phyloP scores from a whole-genome alignment of 1,140 invertebrate genomes.

The Drosophila insularis region DNA sequence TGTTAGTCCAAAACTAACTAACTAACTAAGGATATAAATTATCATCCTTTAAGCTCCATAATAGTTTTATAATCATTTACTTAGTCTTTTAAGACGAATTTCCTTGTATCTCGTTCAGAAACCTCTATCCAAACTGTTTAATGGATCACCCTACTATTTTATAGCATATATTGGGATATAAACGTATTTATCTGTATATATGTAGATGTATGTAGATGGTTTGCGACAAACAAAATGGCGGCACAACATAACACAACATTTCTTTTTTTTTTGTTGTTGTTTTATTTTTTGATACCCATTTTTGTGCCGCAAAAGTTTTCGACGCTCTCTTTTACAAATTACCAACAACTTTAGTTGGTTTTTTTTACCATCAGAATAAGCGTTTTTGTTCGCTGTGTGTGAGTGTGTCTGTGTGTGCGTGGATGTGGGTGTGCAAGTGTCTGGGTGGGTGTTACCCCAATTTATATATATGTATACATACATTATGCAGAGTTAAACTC shows the following conservation, averaged over 20 bases:
- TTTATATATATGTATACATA: background rate
- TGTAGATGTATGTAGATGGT: slow-evolving; percentile 4
- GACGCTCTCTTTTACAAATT: slow-evolving; percentile 82
- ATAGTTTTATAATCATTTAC: no score
- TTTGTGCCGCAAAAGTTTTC: slow-evolving; percentile 77
- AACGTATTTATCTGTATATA: background rate
- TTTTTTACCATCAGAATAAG: slow-evolving; percentile 67
- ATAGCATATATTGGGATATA: background rate
- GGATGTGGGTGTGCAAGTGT: background rate
- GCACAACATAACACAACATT: slow-evolving; percentile 74
- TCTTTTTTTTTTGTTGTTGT: no score
- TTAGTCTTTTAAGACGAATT: no score
- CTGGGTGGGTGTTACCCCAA: slow-evolving; percentile 24
- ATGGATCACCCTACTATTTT: background rate
- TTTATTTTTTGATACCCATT: slow-evolving; percentile 42
- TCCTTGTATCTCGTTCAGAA: no score
- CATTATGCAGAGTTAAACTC: background rate
- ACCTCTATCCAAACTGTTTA: no score
- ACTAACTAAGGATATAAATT: no score
- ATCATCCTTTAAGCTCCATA: no score
- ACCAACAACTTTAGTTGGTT: slow-evolving; percentile 79
- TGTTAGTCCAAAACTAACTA: no score
- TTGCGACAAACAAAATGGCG: slow-evolving; percentile 71
- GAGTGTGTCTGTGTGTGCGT: slow-evolving; percentile 3
- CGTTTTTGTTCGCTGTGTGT: slow-evolving; percentile 44